phyloP scores from a whole-genome alignment of 92 coral and sea anemone species.

The Pocillopora grandis region DNA sequence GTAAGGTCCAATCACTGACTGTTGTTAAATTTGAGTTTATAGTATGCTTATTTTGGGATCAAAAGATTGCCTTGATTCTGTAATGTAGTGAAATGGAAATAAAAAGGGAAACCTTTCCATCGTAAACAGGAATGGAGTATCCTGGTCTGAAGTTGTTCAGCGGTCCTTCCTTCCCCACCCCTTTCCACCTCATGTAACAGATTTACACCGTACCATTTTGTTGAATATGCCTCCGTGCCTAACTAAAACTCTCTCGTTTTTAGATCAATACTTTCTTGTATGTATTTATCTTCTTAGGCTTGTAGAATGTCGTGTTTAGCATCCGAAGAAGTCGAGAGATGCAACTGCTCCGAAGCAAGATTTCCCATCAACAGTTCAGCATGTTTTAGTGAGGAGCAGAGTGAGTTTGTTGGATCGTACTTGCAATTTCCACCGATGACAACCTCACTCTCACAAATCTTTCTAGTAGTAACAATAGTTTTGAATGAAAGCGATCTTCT shows the following conservation, averaged over 20 bases:
- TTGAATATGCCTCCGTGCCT: too few species aligned
- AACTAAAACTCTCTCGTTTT: too few species aligned
- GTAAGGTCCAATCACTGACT: too few species aligned
- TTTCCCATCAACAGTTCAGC: constrained; percentile 51
- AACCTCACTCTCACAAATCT: neutral
- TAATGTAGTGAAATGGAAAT: too few species aligned
- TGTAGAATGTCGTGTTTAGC: constrained; percentile 75
- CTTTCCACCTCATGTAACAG: neutral
- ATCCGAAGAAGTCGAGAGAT: constrained; percentile 29
- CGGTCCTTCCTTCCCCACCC: too few species aligned
- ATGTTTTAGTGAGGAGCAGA: constrained; percentile 49
- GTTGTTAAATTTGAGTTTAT: neutral
- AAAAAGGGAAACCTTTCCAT: too few species aligned
- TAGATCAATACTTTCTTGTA: too few species aligned
- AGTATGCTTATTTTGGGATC: neutral
- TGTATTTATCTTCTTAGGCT: constrained; percentile 33
- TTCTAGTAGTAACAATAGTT: neutral
- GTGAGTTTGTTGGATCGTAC: neutral
- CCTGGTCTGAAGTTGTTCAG: too few species aligned
- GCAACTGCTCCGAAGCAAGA: constrained; percentile 66
- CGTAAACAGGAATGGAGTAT: too few species aligned
- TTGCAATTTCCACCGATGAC: neutral
- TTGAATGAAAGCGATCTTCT: too few species aligned
- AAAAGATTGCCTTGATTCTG: too few species aligned
- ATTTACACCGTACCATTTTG: too few species aligned